These are phyloP conservation scores for Polymixis lichenea DNA, from an alignment of 2,888 invertebrate genomes.

Conservation along the genomic window DNA sequence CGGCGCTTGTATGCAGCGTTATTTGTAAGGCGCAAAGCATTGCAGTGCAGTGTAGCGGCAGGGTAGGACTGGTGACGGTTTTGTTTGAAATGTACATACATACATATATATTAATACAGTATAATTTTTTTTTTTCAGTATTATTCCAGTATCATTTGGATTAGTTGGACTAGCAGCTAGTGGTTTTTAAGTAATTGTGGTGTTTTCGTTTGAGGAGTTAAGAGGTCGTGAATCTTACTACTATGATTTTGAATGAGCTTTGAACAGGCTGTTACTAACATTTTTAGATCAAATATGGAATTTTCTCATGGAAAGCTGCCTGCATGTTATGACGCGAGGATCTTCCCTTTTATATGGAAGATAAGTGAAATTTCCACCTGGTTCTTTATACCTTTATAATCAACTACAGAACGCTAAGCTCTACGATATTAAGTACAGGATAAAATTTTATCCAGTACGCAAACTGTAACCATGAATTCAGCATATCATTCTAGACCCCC, in stretches of 20 bases:
- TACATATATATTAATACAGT: not conserved
- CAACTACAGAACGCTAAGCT: too few relatives aligned
- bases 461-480: too few relatives aligned
- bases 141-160: not conserved
- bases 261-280: not conserved
- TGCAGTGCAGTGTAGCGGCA: slow-evolving; percentile 8
- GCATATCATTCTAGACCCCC: too few relatives aligned
- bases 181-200: not conserved
- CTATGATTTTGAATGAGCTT: not conserved
- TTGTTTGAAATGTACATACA: slow-evolving; percentile 19
- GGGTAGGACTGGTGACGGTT: slow-evolving; percentile 1
- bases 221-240: not conserved
- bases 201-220: not conserved
- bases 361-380: too few relatives aligned
- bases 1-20: slow-evolving; percentile 13
- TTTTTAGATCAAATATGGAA: not conserved
- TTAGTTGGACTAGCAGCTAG: not conserved
- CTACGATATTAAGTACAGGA: too few relatives aligned
- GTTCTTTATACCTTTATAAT: too few relatives aligned
- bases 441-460: too few relatives aligned
- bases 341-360: too few relatives aligned
- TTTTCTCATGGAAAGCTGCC: not conserved
- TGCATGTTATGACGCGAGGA: too few relatives aligned
- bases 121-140: too few relatives aligned
- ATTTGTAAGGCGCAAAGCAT: slow-evolving; percentile 38